A percentile compares a stretch with the other conserved stretches of the same genome.
Conservation (phyloP, 2,888 invertebrate species). For the Thymelicus sylvestris region DNA sequence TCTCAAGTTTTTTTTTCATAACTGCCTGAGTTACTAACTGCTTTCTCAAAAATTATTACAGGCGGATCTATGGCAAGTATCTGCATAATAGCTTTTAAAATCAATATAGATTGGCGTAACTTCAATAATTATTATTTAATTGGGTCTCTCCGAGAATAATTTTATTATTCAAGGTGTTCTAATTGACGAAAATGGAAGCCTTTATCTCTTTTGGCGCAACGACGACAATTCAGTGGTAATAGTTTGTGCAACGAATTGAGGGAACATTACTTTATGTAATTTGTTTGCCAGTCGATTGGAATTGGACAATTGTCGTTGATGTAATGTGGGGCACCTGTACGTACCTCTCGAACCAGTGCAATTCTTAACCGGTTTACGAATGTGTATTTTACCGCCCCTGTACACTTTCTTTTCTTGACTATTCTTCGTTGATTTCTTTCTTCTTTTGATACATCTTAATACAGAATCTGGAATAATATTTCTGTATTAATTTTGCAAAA, state of each 20-base stretch:
- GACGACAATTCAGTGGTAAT: conserved; percentile 51
- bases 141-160: conserved; percentile 28
- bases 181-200: conserved; percentile 32
- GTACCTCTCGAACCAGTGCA: background rate
- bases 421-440: too few relatives aligned
- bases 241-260: conserved; percentile 57
- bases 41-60: conserved; percentile 7
- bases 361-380: background rate
- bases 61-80: conserved; percentile 7
- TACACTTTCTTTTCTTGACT: too few relatives aligned
- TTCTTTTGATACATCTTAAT: too few relatives aligned
- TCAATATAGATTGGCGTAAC: conserved; percentile 26
- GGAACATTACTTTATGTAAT: conserved; percentile 58
- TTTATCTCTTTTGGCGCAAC: conserved; percentile 32
- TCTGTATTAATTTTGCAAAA: too few relatives aligned
- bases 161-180: conserved; percentile 35
- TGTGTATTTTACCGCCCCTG: background rate
- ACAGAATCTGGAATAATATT: too few relatives aligned
- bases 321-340: conserved; percentile 43
- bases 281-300: conserved; percentile 49
- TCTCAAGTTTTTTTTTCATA: too few relatives aligned
- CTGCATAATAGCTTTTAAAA: conserved; percentile 10
- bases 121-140: conserved; percentile 33
- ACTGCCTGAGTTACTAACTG: background rate
- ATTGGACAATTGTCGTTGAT: conserved; percentile 53